Percentiles rank a stretch among this genome's conserved stretches.
Conservation (phyloP, 2,797 vertebrate genomes). For the Hydrolagus colliei region DNA sequence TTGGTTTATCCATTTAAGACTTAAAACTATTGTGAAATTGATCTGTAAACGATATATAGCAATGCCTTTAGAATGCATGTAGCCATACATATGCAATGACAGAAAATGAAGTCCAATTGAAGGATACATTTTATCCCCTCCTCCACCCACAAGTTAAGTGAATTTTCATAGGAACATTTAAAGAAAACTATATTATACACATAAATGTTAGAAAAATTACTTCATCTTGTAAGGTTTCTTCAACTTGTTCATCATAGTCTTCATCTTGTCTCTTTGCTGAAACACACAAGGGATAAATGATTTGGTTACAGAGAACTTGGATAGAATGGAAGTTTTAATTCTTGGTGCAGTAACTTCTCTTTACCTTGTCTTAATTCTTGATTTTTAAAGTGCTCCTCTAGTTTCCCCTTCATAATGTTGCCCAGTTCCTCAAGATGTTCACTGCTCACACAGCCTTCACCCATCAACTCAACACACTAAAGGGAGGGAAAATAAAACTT, state of each 20-base stretch:
- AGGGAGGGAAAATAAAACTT: not conserved
- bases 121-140: not conserved
- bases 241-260: conserved; percentile 96
- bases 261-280: conserved; percentile 95
- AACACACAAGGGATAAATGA: conserved; percentile 34
- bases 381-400: conserved; percentile 99
- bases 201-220: conserved; percentile 48
- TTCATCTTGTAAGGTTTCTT: conserved; percentile 93
- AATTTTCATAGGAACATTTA: not conserved
- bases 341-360: not conserved
- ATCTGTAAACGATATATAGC: no score
- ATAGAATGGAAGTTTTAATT: not conserved
- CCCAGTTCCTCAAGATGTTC: conserved; percentile 97
- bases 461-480: conserved; percentile 94
- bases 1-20: not conserved
- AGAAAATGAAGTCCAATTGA: not conserved
- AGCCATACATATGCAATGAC: no score
- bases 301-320: conserved; percentile 8
- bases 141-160: not conserved
- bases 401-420: conserved; percentile 85
- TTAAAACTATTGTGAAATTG: not conserved
- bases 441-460: conserved; percentile 89
- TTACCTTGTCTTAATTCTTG: conserved; percentile 90
- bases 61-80: not conserved
- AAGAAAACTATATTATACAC: not conserved